Percentiles rank a stretch among this genome's conserved stretches.
Conservation (phyloP, 2,797 vertebrate species). For the Darevskia mixta region DNA sequence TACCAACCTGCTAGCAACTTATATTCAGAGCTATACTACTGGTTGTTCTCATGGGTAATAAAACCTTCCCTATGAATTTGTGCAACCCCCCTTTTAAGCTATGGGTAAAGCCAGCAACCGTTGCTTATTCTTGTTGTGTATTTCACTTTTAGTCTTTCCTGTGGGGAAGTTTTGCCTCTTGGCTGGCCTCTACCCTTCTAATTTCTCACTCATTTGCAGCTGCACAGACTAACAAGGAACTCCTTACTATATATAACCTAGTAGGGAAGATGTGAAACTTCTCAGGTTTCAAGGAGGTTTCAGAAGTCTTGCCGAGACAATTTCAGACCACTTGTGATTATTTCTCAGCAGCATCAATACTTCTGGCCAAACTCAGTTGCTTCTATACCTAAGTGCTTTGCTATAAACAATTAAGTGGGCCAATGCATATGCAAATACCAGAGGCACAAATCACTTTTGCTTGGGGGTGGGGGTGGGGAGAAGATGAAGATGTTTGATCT, state of each 20-base stretch:
- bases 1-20: no score
- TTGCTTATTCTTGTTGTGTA: no score
- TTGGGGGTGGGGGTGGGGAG: background rate
- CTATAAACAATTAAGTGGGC: background rate
- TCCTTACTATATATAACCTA: background rate
- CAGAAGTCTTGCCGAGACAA: background rate
- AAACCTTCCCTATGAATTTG: background rate
- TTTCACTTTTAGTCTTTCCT: background rate
- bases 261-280: background rate
- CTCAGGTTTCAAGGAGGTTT: background rate
- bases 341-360: background rate
- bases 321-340: background rate
- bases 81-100: background rate
- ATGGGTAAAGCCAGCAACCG: background rate
- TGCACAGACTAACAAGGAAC: background rate
- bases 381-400: background rate
- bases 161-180: background rate
- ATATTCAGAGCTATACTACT: no score
- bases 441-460: background rate
- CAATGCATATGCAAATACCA: background rate
- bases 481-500: background rate
- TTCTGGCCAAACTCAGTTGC: background rate
- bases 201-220: slow-evolving; percentile 10
- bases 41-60: no score
- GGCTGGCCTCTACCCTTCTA: background rate